Evolutionary conservation across 2,113 vertebrate species (phyloP).

Genomic region (Gallinago jamesoni): DNA sequence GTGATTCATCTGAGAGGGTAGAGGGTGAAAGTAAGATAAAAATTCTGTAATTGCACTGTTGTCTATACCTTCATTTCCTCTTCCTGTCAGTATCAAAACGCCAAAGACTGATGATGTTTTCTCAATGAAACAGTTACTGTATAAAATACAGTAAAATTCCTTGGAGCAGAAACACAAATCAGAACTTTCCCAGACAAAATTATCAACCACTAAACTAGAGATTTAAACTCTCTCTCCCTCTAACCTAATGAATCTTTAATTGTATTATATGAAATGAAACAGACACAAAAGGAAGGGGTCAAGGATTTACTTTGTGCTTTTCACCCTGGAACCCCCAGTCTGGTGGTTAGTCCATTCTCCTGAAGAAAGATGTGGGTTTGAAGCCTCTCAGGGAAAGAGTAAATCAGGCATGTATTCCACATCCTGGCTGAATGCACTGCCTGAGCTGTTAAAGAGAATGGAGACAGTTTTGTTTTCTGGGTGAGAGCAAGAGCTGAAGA

Average conservation of each 20-base stretch:
- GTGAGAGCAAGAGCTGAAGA: background rate
- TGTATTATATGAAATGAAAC: background rate
- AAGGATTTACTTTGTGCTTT: background rate
- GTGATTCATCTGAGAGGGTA: background rate
- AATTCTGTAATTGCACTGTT: background rate
- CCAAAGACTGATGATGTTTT: background rate
- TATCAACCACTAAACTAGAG: background rate
- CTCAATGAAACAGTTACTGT: background rate
- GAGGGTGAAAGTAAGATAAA: background rate
- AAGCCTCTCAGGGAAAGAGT: background rate
- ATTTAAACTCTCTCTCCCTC: background rate
- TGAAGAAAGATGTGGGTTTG: background rate
- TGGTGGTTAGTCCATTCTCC: background rate
- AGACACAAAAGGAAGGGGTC: background rate
- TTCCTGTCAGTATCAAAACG: background rate
- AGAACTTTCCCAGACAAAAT: background rate
- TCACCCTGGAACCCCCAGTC: background rate
- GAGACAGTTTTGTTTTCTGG: background rate
- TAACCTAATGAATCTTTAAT: background rate
- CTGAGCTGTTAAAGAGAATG: background rate
- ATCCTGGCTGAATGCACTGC: background rate
- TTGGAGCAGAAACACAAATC: background rate
- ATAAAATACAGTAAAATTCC: background rate
- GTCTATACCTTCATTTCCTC: background rate
- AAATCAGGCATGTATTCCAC: background rate